phyloP scores from a whole-genome alignment of 2,797 vertebrate genomes.

The Arnoldichthys spilopterus region DNA sequence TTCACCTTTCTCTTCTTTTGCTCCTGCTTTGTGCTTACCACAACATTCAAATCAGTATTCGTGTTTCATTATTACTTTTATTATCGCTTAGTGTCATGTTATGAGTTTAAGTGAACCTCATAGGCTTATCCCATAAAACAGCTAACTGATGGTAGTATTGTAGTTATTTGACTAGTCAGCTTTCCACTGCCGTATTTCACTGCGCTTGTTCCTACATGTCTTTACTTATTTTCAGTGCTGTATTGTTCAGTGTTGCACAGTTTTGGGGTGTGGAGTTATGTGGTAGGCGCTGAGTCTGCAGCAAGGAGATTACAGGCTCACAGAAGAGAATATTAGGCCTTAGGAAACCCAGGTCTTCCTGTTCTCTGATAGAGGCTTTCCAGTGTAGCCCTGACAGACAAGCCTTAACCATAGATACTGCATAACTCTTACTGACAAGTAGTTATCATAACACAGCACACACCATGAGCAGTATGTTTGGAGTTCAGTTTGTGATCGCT shows the following conservation, averaged over 20 bases:
- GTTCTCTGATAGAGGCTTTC: background rate
- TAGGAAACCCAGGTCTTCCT: background rate
- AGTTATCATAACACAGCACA: background rate
- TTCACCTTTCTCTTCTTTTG: too few species aligned
- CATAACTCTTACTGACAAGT: background rate
- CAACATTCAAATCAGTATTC: too few species aligned
- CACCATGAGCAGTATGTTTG: background rate
- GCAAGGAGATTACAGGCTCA: slow-evolving; percentile 5
- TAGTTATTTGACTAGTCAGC: too few species aligned
- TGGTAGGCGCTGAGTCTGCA: slow-evolving; percentile 2
- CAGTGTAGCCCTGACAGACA: background rate
- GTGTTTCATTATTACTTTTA: too few species aligned
- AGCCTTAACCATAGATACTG: slow-evolving; percentile 3
- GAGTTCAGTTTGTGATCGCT: background rate
- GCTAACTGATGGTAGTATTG: too few species aligned
- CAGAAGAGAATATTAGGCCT: background rate
- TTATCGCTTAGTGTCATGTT: too few species aligned
- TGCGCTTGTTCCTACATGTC: too few species aligned
- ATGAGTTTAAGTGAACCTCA: too few species aligned
- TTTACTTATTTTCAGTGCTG: background rate
- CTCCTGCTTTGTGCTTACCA: too few species aligned
- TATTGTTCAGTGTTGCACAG: background rate
- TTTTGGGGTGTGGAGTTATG: background rate
- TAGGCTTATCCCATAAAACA: too few species aligned
- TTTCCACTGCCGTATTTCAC: too few species aligned